phyloP scores from a whole-genome alignment of 2,113 vertebrate genomes.

The Callithrix jacchus region DNA sequence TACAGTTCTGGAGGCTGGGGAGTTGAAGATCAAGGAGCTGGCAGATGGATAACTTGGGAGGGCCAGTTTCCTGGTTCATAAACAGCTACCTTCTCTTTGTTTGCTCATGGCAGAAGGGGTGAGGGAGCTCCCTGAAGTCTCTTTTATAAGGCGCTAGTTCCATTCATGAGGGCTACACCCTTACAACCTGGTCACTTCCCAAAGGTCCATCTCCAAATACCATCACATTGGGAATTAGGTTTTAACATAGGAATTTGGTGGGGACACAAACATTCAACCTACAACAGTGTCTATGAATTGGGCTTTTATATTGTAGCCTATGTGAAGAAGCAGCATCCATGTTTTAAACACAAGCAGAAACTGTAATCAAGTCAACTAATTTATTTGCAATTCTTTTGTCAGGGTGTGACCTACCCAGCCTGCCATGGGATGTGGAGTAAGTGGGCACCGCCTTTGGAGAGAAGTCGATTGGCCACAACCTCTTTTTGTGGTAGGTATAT shows the following conservation, averaged over 20 bases:
- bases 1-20: background rate
- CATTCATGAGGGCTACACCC: background rate
- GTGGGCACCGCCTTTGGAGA: slow-evolving; percentile 97
- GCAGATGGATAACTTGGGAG: background rate
- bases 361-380: background rate
- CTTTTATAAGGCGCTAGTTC: background rate
- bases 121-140: background rate
- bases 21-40: too few relatives aligned
- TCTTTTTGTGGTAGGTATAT: slow-evolving; percentile 95
- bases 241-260: background rate
- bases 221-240: background rate
- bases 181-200: background rate
- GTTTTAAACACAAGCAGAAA: slow-evolving; percentile 19
- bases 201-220: background rate
- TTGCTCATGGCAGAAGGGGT: background rate
- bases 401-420: slow-evolving; percentile 98
- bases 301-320: background rate
- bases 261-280: background rate
- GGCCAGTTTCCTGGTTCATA: background rate
- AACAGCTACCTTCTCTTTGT: background rate
- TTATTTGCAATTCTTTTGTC: slow-evolving; percentile 64
- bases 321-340: background rate
- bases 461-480: slow-evolving; percentile 95
- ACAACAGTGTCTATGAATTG: background rate
- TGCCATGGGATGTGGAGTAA: slow-evolving; percentile 99